Base-by-base conservation (phyloP, 1,140 invertebrate genomes). In the Periplaneta americana region DNA sequence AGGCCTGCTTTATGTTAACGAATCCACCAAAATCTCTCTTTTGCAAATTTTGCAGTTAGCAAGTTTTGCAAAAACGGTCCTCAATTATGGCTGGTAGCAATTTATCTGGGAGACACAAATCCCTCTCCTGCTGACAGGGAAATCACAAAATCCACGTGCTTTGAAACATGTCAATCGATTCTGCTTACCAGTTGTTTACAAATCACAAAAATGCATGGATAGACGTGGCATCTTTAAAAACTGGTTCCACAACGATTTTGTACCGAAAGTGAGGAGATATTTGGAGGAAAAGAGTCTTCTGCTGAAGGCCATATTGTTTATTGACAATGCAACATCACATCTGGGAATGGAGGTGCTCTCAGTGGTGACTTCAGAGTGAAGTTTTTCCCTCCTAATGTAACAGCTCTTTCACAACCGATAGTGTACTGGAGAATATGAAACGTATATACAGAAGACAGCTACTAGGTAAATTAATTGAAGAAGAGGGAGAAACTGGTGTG, bases 331-430 rank as follows among this genome's bases (percentile, higher is more conserved):
- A 37, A 84, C 84, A 75, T 83, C 85, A 15, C 83, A 86, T 83
- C 84, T 84, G 80, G 39, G 82, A 76, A 83, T 78, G 77, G 79
- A 83, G 34, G 81, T 74, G 5, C 80, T 85, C 0, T 31, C 28
- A 31, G 74, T 83, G n/a, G n/a, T n/a, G n/a, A n/a, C n/a, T 83
- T 88, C 11, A 85, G 84, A 82, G 82, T 86, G 18, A 83, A 82
- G 17, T 90, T 87, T 85, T 83, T 90, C 18, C 88, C 90, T 34
- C 84, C 88, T 66, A 90, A 90, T 83, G 87, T 87, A 3, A 89
- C 88, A 5, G 84, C 85, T 15, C 81, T 87, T 74, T 75, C 90
- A 28, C 89, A 91, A 83, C 88, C 88, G 18, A 85, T 88, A 87
- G 79, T 15, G 57, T 80, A 15, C 11, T 76, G 17, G 75, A 76